Percentiles rank a stretch among this genome's conserved stretches.
These are phyloP conservation scores for Pyrrhosoma nymphula DNA, from an alignment of 2,888 invertebrate genomes.

Conservation along the genomic window DNA sequence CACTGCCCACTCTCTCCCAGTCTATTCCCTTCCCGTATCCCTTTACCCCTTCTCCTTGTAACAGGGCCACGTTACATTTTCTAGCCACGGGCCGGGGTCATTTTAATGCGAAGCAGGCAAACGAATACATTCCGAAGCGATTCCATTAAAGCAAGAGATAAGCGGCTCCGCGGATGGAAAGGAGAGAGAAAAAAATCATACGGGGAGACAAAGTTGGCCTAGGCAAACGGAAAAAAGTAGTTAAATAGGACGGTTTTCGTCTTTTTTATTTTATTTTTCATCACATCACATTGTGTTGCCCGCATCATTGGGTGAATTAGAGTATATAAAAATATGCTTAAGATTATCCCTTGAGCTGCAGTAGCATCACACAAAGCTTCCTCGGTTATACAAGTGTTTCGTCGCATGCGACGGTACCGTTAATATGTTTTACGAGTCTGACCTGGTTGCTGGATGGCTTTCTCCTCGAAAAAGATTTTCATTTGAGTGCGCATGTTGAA, in stretches of 20 bases:
- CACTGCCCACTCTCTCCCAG: no score
- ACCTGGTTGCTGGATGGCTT: background rate
- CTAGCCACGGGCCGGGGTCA: background rate
- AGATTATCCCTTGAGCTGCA: background rate
- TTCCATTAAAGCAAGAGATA: constrained; percentile 1
- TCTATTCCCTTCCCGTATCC: no score
- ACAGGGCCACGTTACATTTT: background rate
- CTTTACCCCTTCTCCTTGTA: background rate
- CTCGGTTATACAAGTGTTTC: background rate
- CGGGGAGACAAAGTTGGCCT: background rate
- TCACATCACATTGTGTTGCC: background rate
- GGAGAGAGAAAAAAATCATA: background rate
- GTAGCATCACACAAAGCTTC: background rate
- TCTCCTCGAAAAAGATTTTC: background rate
- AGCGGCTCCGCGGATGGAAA: background rate
- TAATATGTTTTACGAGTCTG: background rate
- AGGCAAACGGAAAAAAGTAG: background rate
- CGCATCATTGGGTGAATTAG: background rate
- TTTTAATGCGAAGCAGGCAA: background rate
- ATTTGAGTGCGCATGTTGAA: background rate
- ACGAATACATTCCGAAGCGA: constrained; percentile 11
- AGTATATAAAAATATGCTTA: background rate
- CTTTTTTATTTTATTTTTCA: background rate
- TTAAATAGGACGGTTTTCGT: background rate
- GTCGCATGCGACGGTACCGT: background rate